Conservation (phyloP, 2,888 invertebrate species). For the Diogma glabrata region DNA sequence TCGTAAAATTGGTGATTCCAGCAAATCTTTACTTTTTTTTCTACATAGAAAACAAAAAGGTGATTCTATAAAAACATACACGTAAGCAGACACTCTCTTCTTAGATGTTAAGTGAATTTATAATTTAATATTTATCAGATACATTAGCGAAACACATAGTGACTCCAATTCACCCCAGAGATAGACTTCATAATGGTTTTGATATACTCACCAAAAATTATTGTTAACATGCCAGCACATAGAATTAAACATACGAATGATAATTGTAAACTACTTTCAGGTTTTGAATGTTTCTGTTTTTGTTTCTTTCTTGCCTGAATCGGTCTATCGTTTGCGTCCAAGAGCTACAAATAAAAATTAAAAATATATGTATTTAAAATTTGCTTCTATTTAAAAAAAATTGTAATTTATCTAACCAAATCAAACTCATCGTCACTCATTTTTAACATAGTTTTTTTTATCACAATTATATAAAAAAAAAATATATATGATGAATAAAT, state of each 20-base stretch:
- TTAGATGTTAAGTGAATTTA: neutral
- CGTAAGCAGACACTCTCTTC: neutral
- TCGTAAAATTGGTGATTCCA: too few relatives aligned
- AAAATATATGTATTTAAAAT: too few relatives aligned
- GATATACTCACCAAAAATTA: constrained; percentile 30
- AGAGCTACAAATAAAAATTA: too few relatives aligned
- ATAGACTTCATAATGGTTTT: neutral
- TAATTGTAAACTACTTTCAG: constrained; percentile 26
- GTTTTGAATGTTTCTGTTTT: neutral
- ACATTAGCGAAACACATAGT: neutral
- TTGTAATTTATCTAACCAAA: too few relatives aligned
- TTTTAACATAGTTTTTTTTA: too few relatives aligned
- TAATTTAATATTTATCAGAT: neutral
- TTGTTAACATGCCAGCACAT: constrained; percentile 29
- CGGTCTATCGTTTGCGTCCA: neutral
- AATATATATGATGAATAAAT: too few relatives aligned
- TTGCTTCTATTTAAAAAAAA: too few relatives aligned
- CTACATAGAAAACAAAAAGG: too few relatives aligned
- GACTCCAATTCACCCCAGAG: too few relatives aligned
- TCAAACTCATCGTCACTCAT: too few relatives aligned
- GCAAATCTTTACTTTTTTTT: too few relatives aligned
- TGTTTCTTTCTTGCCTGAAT: neutral
- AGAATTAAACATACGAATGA: constrained; percentile 34
- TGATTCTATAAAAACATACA: neutral
- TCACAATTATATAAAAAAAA: too few relatives aligned